phyloP scores from a whole-genome alignment of 2,797 vertebrate genomes.

The Garrulus glandarius region DNA sequence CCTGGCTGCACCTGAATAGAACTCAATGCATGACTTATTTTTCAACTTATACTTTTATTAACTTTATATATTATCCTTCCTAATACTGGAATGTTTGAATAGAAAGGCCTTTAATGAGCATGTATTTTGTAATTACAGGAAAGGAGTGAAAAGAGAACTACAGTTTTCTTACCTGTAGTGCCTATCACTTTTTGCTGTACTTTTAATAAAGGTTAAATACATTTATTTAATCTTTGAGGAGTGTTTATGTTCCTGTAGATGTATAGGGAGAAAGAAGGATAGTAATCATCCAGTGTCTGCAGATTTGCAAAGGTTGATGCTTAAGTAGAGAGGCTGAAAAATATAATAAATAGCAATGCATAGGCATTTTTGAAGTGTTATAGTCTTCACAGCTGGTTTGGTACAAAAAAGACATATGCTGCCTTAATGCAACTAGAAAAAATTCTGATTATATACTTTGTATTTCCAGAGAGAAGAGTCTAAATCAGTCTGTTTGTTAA shows the following conservation, averaged over 20 bases:
- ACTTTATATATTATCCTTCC: background rate
- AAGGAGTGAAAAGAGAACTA: background rate
- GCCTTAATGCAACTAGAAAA: background rate
- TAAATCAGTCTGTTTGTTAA: background rate
- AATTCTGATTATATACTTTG: background rate
- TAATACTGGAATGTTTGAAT: background rate
- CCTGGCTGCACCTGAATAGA: background rate
- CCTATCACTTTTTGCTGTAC: background rate
- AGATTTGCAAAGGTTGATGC: background rate
- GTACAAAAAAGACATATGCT: background rate
- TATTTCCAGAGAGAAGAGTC: background rate
- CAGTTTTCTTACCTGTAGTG: background rate
- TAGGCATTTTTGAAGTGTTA: background rate
- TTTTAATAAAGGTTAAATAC: background rate
- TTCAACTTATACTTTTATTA: no score
- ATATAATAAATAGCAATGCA: background rate
- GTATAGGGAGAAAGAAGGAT: background rate
- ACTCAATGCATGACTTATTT: background rate
- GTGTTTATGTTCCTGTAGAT: rapidly evolving
- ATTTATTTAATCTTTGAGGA: background rate
- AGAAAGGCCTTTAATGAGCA: background rate
- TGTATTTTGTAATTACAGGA: background rate
- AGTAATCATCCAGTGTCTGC: background rate
- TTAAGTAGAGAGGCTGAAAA: background rate
- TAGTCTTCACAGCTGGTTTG: background rate